phyloP scores from a whole-genome alignment of 2,888 invertebrate genomes.

The Magallana nippona region DNA sequence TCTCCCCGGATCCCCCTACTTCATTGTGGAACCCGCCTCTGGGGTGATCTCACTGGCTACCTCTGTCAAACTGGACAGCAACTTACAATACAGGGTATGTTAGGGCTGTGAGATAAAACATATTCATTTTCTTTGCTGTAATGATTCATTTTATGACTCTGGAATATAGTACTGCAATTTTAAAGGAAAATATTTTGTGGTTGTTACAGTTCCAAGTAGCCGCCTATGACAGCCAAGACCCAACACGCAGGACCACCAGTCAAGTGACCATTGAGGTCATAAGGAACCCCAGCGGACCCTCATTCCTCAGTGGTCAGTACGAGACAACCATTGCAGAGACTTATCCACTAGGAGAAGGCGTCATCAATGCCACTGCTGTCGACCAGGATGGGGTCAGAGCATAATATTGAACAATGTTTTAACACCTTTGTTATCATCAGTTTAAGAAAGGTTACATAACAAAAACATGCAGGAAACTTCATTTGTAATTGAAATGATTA shows the following conservation, averaged over 20 bases:
- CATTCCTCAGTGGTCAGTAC: slow-evolving; percentile 65
- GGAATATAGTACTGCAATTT: not conserved
- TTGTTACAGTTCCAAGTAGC: slow-evolving; percentile 64
- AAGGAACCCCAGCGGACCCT: slow-evolving; percentile 73
- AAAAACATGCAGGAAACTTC: too few species aligned
- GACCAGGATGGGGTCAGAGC: slow-evolving; percentile 65
- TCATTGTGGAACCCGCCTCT: slow-evolving; percentile 58
- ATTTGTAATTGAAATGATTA: too few species aligned
- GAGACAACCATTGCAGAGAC: slow-evolving; percentile 61
- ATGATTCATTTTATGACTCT: not conserved
- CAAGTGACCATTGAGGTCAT: slow-evolving; percentile 68
- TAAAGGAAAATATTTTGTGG: slow-evolving; percentile 4
- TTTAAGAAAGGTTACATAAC: too few species aligned
- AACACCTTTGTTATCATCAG: not conserved
- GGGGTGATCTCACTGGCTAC: slow-evolving; percentile 60
- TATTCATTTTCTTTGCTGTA: not conserved
- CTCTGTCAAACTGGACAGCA: slow-evolving; percentile 58
- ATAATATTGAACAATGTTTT: not conserved
- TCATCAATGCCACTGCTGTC: slow-evolving; percentile 67
- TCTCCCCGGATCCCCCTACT: slow-evolving; percentile 63
- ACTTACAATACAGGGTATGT: slow-evolving; percentile 62
- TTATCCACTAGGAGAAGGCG: slow-evolving; percentile 60
- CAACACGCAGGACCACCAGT: slow-evolving; percentile 63
- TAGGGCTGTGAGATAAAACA: not conserved
- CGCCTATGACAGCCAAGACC: slow-evolving; percentile 70